Evolutionary conservation across 2,797 vertebrate genomes (phyloP).

Genomic region (Podarcis siculus): DNA sequence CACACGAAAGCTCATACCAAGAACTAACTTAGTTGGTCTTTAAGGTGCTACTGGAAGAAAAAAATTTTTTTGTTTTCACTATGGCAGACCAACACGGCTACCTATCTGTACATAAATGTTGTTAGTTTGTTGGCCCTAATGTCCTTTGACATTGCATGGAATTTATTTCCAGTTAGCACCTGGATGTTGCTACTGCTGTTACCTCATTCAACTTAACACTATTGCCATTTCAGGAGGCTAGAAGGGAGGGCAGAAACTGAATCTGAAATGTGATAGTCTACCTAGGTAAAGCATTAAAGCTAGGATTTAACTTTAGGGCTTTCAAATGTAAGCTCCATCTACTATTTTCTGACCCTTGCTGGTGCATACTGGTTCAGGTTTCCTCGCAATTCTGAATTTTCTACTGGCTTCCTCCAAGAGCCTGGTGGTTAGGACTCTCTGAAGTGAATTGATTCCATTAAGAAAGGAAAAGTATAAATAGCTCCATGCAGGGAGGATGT

Average conservation of each 20-base stretch:
- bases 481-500: background rate
- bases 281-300: background rate
- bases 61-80: too few relatives aligned
- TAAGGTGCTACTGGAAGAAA: too few relatives aligned
- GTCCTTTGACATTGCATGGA: background rate
- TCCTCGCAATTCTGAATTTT: background rate
- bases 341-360: background rate
- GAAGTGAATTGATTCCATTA: constrained; percentile 8
- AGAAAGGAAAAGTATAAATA: background rate
- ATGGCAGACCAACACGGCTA: too few relatives aligned
- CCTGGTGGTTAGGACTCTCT: background rate
- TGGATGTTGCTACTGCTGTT: background rate
- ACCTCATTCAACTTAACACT: background rate
- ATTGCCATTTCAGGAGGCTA: background rate
- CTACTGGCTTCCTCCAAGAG: background rate
- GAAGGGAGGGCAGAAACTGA: background rate
- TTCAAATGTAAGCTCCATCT: background rate
- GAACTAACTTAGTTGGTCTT: too few relatives aligned
- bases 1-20: too few relatives aligned
- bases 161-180: background rate
- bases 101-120: too few relatives aligned
- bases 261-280: background rate
- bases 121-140: background rate
- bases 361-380: background rate
- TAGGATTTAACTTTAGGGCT: background rate